A percentile compares a stretch with the other conserved stretches of the same genome.
Evolutionary conservation across 2,888 invertebrate genomes (phyloP).

Genomic region (Coenonympha arcania): DNA sequence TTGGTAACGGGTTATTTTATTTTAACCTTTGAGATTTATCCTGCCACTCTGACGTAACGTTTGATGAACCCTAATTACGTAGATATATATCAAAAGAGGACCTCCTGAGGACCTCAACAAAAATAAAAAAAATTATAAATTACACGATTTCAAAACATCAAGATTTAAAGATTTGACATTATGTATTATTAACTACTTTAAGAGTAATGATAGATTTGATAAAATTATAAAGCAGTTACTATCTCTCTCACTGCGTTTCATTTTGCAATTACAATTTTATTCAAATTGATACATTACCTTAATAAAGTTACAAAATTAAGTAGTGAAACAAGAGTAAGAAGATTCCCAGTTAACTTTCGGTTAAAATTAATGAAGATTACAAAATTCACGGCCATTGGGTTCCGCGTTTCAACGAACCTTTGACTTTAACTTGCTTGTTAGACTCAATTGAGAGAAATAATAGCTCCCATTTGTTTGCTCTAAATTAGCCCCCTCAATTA

Average conservation of each 20-base stretch:
- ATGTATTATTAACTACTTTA: no score
- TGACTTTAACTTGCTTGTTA: constrained; percentile 69
- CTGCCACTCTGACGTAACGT: no score
- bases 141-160: no score
- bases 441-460: constrained; percentile 74
- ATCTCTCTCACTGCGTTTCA: neutral
- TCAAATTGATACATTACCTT: constrained; percentile 25
- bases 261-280: constrained; percentile 1
- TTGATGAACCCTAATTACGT: no score
- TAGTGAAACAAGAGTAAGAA: constrained; percentile 50
- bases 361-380: constrained; percentile 73
- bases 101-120: no score
- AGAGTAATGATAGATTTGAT: no score
- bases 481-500: constrained; percentile 47
- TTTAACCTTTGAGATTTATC: no score
- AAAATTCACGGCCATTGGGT: constrained; percentile 73
- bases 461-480: constrained; percentile 70
- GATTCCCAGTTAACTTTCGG: constrained; percentile 57
- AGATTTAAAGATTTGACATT: no score
- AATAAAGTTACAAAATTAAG: constrained; percentile 36
- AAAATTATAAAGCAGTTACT: no score
- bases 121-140: no score
- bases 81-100: no score
- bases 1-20: no score
- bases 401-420: constrained; percentile 68